Evolutionary conservation across 2,797 vertebrate genomes (phyloP).

Genomic region (Cryptoprocta ferox): DNA sequence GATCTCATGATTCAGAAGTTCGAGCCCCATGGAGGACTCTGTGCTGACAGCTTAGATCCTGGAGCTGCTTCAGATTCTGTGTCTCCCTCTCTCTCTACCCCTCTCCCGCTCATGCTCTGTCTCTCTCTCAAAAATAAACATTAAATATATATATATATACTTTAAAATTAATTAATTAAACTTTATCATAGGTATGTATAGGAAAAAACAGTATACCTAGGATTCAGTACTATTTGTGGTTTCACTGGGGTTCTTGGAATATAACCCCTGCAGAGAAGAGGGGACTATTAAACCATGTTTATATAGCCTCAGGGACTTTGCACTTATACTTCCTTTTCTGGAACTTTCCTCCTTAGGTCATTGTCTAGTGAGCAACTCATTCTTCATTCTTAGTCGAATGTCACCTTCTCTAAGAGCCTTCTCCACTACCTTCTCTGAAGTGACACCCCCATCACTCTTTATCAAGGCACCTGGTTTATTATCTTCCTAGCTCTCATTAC

Average conservation of each 20-base stretch:
- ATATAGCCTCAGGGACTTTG: not conserved
- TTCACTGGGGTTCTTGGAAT: not conserved
- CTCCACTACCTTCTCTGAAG: not conserved
- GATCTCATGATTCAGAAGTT: too few relatives aligned
- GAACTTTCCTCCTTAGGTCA: not conserved
- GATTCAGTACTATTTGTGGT: not conserved
- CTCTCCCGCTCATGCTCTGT: too few relatives aligned
- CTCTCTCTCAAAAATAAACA: too few relatives aligned
- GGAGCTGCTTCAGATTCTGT: too few relatives aligned
- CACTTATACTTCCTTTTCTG: not conserved
- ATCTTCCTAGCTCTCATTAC: not conserved
- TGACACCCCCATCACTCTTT: not conserved
- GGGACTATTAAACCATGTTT: not conserved
- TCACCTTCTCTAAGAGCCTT: not conserved
- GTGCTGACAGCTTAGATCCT: too few relatives aligned
- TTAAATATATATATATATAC: too few relatives aligned
- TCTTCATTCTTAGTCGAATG: not conserved
- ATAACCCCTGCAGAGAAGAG: not conserved
- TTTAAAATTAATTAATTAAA: not conserved
- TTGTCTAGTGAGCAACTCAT: not conserved
- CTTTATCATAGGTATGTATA: not conserved
- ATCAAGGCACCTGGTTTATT: not conserved
- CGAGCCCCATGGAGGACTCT: too few relatives aligned
- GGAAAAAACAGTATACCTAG: not conserved
- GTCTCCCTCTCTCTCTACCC: too few relatives aligned